Base-by-base conservation (phyloP, 2,113 vertebrate genomes). In the Grammomys dolichurus region DNA sequence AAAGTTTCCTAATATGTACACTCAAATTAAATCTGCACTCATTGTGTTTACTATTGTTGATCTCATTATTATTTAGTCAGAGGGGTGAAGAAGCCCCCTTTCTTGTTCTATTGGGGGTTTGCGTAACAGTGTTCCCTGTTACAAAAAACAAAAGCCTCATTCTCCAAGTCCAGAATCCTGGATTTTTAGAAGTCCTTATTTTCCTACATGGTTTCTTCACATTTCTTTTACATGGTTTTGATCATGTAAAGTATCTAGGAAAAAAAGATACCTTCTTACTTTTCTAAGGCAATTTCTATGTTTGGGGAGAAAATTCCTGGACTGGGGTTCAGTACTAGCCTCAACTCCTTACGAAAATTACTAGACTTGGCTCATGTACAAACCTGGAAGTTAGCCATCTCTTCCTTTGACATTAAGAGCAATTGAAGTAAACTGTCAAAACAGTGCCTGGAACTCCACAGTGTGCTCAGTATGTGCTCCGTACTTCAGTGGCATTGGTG, bases 401-500 rank as follows among this genome's bases (percentile, higher is more conserved):
- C 10, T n/a, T 26, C 2, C 8, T 54, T 46, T 33, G 46, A 73
- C 72, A 12, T 75, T 72, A 69, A 43, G 77, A 60, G 72, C 22
- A 33, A 58, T 8, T 51, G 72, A 65, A 54, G n/a, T 1, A 7
- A 24, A 31, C 22, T 13, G 33, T 33, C 58, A 9, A 12, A 28
- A 77, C 11, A 46, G 13, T 6, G 77, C 65, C 48, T 13, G 14
- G 69, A 16, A 56, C 12, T 33, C 36, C 43, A 22, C 1, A 26
- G 24, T 13, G 46, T 22, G 40, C 4, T 13, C 7, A 17, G 82
- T 13, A 5, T 24, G 46, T 56, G 51, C 17, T 56, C 54, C 14
- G 0, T 16, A 10, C 1, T 2, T 20, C 2, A 31, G 69, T 0
- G 10, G 19, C 19, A 31, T 8, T 26, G 22, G 28, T 24, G 36